Evolutionary conservation across 1,140 invertebrate genomes (phyloP).

Genomic region (Apocrypta bakeri): DNA sequence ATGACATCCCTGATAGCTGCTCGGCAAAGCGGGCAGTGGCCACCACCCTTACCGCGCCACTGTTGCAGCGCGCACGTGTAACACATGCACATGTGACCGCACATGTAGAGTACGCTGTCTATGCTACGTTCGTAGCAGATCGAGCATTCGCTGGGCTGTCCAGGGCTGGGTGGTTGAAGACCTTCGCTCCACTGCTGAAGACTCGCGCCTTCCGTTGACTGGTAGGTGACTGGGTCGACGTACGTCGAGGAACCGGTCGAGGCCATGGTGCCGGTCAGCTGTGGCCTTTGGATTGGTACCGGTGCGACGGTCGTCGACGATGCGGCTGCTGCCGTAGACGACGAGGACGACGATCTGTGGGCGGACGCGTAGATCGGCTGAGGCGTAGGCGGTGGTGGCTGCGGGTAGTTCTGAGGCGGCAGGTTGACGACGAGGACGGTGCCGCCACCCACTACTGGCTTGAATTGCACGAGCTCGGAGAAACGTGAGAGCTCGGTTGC

Average conservation of each 20-base stretch:
- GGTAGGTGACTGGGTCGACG: slow-evolving; percentile 70
- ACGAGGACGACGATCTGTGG: slow-evolving; percentile 36
- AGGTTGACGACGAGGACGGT: slow-evolving; percentile 87
- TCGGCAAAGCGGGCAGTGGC: slow-evolving; percentile 95
- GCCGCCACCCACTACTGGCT: slow-evolving; percentile 78
- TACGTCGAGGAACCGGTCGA: slow-evolving; percentile 76
- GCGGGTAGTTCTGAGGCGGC: slow-evolving; percentile 76
- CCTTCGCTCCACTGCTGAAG: slow-evolving; percentile 72
- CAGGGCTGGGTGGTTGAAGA: slow-evolving; percentile 67
- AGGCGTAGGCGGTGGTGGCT: slow-evolving; percentile 46
- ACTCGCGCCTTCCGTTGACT: slow-evolving; percentile 65
- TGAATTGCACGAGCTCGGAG: slow-evolving; percentile 79
- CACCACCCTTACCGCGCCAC: slow-evolving; percentile 90
- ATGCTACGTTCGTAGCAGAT: slow-evolving; percentile 96
- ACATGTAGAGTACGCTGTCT: slow-evolving; percentile 95
- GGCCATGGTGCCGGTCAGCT: slow-evolving; percentile 68
- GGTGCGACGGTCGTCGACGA: slow-evolving; percentile 51
- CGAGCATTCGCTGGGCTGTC: slow-evolving; percentile 84
- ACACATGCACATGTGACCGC: slow-evolving; percentile 99
- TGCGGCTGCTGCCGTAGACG: slow-evolving; percentile 61
- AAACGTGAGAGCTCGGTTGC: slow-evolving; percentile 71
- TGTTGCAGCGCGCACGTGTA: slow-evolving; percentile 95
- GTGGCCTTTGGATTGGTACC: slow-evolving; percentile 57
- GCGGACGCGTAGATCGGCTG: slow-evolving; percentile 53
- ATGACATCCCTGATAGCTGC: slow-evolving; percentile 96